Evolutionary conservation across 2,888 invertebrate genomes (phyloP), one percentile per base, ranked within the genome.

Genomic region (Conistra vaccinii): DNA sequence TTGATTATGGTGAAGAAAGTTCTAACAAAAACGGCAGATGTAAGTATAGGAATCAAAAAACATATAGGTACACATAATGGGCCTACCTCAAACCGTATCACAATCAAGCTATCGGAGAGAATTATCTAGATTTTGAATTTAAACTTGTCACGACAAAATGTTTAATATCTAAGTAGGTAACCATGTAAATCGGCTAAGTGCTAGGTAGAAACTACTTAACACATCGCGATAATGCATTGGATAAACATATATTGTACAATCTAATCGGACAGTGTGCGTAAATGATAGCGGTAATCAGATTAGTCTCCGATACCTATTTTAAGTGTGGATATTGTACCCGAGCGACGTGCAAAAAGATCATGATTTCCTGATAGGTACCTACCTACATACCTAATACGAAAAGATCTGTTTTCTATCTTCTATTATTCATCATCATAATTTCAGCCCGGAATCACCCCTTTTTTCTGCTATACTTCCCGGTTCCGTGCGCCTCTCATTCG

Each of bases 281-380:
- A 67, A 84, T 67, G 84, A 84, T 80, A 84, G 17, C n/a, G 12
- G 9, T 75, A 70, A 75, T 84, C 69, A 55, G 84, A 81, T 81
- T 45, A 35, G 62, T 51, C 42, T 55, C 69, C 20, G 48, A 74
- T 84, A 84, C 74, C 66, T 74, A 80, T 61, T 73, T 67, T 35
- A 26, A 69, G 39, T 42, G 51, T 20, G n/a, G 32, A 72, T 57
- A 55, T 32, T 55, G 32, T 55, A 65, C 20, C 23, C n/a, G n/a
- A n/a, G n/a, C n/a, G 12, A 42, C n/a, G 3, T 45, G 55, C 10
- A 42, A 42, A 35, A 57, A n/a, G 26, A 65, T 66, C 51, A 12
- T 12, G 9, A 45, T 26, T n/a, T 26, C 26, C 35, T 48, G 23
- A 45, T 35, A n/a, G n/a, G n/a, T 70, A 17, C 20, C 20, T 48